Percentiles rank a stretch among this genome's conserved stretches.
Conservation (phyloP, 2,113 vertebrate genomes). For the Rhipidura dahli region DNA sequence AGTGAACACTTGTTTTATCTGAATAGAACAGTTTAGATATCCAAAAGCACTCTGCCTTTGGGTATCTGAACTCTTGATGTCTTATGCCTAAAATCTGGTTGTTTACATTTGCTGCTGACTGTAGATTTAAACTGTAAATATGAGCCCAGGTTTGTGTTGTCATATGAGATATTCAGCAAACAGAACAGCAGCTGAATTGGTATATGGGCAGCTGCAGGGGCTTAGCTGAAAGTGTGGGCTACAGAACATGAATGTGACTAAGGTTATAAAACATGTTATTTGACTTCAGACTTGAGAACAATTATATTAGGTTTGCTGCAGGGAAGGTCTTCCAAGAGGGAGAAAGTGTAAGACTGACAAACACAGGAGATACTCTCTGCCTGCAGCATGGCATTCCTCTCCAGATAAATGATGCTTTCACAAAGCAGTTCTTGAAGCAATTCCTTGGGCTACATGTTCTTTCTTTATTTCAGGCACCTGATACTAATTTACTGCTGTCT, state of each 20-base stretch:
- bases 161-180: not conserved
- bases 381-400: not conserved
- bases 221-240: not conserved
- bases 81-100: not conserved
- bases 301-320: not conserved
- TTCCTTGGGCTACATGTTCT: not conserved
- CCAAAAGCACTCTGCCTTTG: not conserved
- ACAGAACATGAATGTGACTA: not conserved
- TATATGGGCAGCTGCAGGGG: not conserved
- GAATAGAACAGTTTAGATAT: no score
- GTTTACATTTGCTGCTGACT: not conserved
- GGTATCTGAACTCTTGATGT: not conserved
- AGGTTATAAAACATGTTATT: not conserved
- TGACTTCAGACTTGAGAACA: not conserved
- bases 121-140: not conserved
- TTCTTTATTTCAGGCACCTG: not conserved
- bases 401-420: not conserved
- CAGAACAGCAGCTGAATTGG: not conserved
- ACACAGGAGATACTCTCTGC: not conserved
- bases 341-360: not conserved
- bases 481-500: not conserved
- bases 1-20: not conserved
- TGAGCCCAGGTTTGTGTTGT: not conserved
- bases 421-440: not conserved
- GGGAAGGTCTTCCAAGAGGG: not conserved